Base-by-base conservation (phyloP, 37 sponge, comb jelly and placozoan species). In the Halisarca cf. caerulea region DNA sequence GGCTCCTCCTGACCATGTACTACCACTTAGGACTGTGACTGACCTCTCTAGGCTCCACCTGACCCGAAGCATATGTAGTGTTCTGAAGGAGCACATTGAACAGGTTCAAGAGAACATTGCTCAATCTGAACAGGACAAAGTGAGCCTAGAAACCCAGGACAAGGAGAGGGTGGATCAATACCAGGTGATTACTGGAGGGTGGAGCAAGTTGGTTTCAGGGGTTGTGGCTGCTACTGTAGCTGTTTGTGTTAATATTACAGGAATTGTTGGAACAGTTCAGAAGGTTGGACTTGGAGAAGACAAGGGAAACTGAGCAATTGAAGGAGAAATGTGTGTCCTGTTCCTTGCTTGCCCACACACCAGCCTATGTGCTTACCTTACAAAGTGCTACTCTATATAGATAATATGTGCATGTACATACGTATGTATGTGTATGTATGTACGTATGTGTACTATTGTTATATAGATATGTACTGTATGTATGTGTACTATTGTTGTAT, bases 1-100 rank as follows among this genome's bases (percentile, higher is more conserved):
- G n/a, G n/a, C n/a, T n/a, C n/a, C n/a, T n/a, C n/a, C n/a, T n/a
- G n/a, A n/a, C n/a, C n/a, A n/a, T n/a, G n/a, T n/a, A n/a, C n/a
- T n/a, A n/a, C n/a, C n/a, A n/a, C n/a, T n/a, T n/a, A n/a, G n/a
- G n/a, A n/a, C n/a, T n/a, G n/a, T n/a, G n/a, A n/a, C n/a, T n/a
- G n/a, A n/a, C n/a, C n/a, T n/a, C n/a, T n/a, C n/a, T 61, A 93
- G 93, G 82, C 89, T 93, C 30, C 43, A 14, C 37, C 33, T 87
- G 4, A 95, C 97, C 6, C 80, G 97, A 33, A 92, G 92, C 18
- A 80, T 97, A 86, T 97, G 92, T 60, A 88, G 74, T 73, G 94
- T 88, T 60, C 89, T 97, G 21, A 97, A 91, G 59, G 82, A 92
- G 62, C 94, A 97, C 59, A 53, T 86, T 39, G 78, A 70, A n/a